Percentiles rank a stretch among this genome's conserved stretches.
phyloP scores from a whole-genome alignment of 2,797 vertebrate genomes.

The Nothura maculosa region DNA sequence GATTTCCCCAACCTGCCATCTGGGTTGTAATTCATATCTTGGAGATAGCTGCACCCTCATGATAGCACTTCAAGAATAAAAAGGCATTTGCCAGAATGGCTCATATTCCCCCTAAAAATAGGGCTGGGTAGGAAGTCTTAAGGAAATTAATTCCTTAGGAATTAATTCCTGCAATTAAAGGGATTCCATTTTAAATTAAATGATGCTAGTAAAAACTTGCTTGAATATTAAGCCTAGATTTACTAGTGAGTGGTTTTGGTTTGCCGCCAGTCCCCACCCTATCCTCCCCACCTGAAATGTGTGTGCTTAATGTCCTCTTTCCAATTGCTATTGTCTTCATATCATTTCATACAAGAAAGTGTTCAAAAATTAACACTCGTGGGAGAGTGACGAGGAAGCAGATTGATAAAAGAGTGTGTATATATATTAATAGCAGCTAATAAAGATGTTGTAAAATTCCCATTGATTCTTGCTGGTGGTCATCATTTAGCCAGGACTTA shows the following conservation, averaged over 20 bases:
- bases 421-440: background rate
- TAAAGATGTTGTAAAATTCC: background rate
- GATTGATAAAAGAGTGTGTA: background rate
- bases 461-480: background rate
- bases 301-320: background rate
- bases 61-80: constrained; percentile 25
- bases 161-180: constrained; percentile 22
- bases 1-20: constrained; percentile 52
- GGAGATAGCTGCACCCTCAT: background rate
- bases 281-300: background rate
- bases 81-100: background rate
- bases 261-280: background rate
- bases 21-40: constrained; percentile 42
- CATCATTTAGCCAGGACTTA: background rate
- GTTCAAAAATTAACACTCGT: background rate
- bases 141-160: background rate
- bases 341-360: background rate
- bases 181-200: constrained; percentile 41
- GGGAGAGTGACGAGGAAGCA: background rate
- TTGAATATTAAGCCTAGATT: constrained; percentile 23
- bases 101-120: constrained; percentile 28
- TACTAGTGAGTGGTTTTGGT: background rate
- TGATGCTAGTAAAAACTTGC: background rate
- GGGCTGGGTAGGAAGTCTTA: background rate
- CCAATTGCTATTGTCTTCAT: background rate